Conservation (phyloP, 2,113 vertebrate species). For the Phalacrocorax brasilianus region DNA sequence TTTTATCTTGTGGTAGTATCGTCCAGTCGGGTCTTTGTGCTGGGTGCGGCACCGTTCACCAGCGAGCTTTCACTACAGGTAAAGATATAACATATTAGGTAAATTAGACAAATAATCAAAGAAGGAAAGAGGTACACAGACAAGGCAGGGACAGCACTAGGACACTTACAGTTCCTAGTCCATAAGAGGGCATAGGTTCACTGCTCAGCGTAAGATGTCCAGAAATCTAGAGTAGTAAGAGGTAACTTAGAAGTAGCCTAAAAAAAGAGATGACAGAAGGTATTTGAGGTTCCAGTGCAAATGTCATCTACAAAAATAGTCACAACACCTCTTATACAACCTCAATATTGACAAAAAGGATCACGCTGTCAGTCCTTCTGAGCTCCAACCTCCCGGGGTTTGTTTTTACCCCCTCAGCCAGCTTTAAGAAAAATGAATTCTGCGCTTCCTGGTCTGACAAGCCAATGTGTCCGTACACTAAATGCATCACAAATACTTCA, state of each 20-base stretch:
- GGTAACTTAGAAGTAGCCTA: background rate
- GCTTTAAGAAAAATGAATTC: background rate
- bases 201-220: background rate
- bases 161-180: background rate
- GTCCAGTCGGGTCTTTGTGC: background rate
- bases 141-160: background rate
- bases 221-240: background rate
- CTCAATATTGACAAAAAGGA: background rate
- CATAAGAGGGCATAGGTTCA: background rate
- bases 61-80: rapidly evolving
- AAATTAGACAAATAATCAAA: background rate
- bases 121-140: background rate
- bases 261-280: background rate
- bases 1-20: background rate
- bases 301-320: background rate
- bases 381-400: background rate
- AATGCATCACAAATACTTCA: background rate
- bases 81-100: background rate
- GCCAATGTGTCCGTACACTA: rapidly evolving
- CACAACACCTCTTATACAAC: background rate
- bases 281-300: background rate
- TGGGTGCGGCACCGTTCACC: background rate
- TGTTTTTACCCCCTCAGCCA: background rate
- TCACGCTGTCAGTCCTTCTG: background rate
- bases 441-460: background rate